Evolutionary conservation across 2,797 vertebrate genomes (phyloP), one percentile per base, ranked within the genome.

Genomic region (Todus mexicanus): DNA sequence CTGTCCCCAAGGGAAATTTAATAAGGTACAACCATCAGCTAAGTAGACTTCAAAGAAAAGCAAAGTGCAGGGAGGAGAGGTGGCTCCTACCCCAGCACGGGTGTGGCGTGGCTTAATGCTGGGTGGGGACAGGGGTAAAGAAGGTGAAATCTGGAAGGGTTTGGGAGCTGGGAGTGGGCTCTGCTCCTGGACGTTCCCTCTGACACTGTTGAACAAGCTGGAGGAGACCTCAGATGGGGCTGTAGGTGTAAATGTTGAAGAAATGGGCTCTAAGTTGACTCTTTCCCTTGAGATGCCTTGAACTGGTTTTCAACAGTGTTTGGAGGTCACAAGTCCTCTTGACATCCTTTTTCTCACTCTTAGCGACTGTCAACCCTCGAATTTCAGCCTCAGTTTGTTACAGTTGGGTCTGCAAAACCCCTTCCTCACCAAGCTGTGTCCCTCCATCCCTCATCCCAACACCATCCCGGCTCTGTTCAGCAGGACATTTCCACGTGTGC

Each of bases 1-100:
- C 51, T 56, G 40, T 84, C 61, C 73, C 78, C 26, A 7, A 29
- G 63, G 78, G 22, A 45, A 50, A 33, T 11, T 45, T 60, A 60
- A 35, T 65, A 70, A 65, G 51, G 19, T 60, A 13, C 35, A 18
- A 31, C 31, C 72, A 31, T 22, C 61, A 83, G 38, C 61, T 27
- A 48, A 54, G 53, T 12, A 70, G 19, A 25, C 50, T 29, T 50
- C 9, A 37, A 75, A 48, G 53, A 7, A 53, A 64, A 73, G 50
- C 11, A 6, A 68, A 59, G 29, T 4, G 11, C 6, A 27, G 20
- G 50, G 11, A 23, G 63, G 38, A 20, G 43, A 86, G 38, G 60
- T 37, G 74, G 57, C 38, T 79, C 33, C 50, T 10, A 3, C 4
- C 3, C 45, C 27, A 14, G 53, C 23, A 7, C 0, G 7, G n/a